Conservation (phyloP, 2,797 vertebrate genomes). For the Acridotheres tristis region DNA sequence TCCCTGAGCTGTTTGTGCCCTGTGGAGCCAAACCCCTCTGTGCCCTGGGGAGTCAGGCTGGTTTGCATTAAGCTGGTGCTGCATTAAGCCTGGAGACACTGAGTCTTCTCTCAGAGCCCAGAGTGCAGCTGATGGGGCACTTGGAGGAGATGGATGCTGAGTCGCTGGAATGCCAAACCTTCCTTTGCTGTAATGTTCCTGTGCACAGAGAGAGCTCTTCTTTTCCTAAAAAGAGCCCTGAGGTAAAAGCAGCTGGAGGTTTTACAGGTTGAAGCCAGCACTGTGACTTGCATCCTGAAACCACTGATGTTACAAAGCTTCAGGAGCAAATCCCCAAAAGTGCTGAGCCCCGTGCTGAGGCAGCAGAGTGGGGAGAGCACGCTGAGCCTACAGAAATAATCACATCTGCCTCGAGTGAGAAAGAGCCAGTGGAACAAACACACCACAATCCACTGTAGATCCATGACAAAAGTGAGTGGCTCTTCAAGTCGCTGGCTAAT, state of each 20-base stretch:
- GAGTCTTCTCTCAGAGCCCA: not conserved
- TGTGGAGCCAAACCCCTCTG: not conserved
- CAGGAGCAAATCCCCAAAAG: conserved; percentile 45
- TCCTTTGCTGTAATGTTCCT: not conserved
- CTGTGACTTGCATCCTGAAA: conserved; percentile 42
- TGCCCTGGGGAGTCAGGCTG: not conserved
- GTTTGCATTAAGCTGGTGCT: not conserved
- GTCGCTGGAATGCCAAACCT: not conserved
- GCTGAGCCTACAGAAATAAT: conserved; percentile 20
- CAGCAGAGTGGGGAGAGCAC: not conserved
- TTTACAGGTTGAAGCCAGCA: not conserved
- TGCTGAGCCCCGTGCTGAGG: conserved; percentile 46
- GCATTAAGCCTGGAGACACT: not conserved
- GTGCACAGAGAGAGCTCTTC: not conserved
- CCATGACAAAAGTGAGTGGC: not conserved
- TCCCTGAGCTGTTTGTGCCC: not conserved
- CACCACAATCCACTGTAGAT: not conserved
- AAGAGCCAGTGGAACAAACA: not conserved
- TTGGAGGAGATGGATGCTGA: not conserved
- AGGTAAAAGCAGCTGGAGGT: not conserved
- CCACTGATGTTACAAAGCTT: not conserved
- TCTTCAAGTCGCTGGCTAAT: not conserved
- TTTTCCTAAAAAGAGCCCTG: not conserved
- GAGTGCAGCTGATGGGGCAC: not conserved
- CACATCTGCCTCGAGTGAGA: conserved; percentile 4